A percentile compares a stretch with the other conserved stretches of the same genome.
Conservation (phyloP, 1,140 invertebrate genomes). For the Drosophila grimshawi region DNA sequence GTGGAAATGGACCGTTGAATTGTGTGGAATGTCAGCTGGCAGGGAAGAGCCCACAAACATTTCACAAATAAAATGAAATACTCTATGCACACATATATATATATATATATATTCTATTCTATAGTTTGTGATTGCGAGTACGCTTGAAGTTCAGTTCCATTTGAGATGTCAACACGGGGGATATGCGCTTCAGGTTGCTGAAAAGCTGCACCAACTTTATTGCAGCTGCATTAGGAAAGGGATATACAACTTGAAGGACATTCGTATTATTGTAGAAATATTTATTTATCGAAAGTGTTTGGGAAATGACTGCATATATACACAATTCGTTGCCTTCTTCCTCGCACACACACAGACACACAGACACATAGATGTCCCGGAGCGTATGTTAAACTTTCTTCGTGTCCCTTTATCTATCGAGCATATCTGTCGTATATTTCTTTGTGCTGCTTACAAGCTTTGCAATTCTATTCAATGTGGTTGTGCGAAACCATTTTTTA, state of each 20-base stretch:
- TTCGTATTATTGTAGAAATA: background rate
- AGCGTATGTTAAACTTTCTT: conserved; percentile 1
- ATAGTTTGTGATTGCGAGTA: conserved; percentile 24
- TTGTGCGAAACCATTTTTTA: conserved; percentile 65
- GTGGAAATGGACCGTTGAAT: conserved; percentile 8
- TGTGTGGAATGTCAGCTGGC: background rate
- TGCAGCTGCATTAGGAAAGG: conserved; percentile 7
- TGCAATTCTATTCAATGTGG: conserved; percentile 66
- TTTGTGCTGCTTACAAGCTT: conserved; percentile 56
- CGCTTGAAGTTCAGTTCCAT: conserved; percentile 51
- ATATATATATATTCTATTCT: too few species aligned
- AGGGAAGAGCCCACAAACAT: background rate
- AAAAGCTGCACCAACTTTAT: background rate
- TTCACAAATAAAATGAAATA: conserved; percentile 2
- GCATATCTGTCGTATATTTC: conserved; percentile 5
- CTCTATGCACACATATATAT: too few species aligned
- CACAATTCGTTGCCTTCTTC: background rate
- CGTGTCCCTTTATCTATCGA: background rate
- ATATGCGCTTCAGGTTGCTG: background rate
- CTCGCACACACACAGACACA: background rate
- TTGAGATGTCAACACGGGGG: conserved; percentile 49
- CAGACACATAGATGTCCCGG: background rate
- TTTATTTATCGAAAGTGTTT: conserved; percentile 3
- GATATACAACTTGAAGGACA: background rate
- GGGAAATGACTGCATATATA: conserved; percentile 1